Conservation (phyloP, 1,140 invertebrate genomes). For the Diachasmimorpha longicaudata region DNA sequence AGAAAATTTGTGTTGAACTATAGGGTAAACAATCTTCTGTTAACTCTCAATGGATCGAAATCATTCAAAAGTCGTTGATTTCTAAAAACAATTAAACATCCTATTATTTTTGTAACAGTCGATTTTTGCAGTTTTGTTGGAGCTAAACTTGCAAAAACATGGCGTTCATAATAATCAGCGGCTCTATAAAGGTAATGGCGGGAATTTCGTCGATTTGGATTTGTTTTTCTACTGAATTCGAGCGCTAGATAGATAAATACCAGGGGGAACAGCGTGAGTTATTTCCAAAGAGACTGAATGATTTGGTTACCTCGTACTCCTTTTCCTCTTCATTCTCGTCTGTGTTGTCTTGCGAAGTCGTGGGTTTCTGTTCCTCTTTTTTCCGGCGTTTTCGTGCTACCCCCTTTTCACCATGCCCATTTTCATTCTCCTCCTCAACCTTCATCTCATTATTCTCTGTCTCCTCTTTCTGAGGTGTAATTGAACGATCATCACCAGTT, state of each 20-base stretch:
- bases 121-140: too few species aligned
- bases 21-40: too few species aligned
- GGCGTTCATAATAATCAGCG: not conserved
- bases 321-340: slow-evolving; percentile 32
- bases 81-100: too few species aligned
- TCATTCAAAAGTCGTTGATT: too few species aligned
- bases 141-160: not conserved
- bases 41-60: too few species aligned
- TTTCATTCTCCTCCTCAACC: slow-evolving; percentile 20
- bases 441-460: not conserved
- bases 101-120: too few species aligned
- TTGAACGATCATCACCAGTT: slow-evolving; percentile 19
- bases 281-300: not conserved
- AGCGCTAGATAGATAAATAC: not conserved
- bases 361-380: slow-evolving; percentile 39
- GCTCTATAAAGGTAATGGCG: not conserved
- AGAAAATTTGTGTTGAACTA: too few species aligned
- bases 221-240: not conserved
- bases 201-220: not conserved
- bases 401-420: slow-evolving; percentile 39
- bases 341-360: slow-evolving; percentile 30
- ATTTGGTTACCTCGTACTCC: slow-evolving; percentile 50
- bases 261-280: not conserved
- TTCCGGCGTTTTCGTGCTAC: slow-evolving; percentile 40
- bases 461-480: slow-evolving; percentile 11